phyloP scores from a whole-genome alignment of 2,113 vertebrate species.

The Syngnathus floridae region DNA sequence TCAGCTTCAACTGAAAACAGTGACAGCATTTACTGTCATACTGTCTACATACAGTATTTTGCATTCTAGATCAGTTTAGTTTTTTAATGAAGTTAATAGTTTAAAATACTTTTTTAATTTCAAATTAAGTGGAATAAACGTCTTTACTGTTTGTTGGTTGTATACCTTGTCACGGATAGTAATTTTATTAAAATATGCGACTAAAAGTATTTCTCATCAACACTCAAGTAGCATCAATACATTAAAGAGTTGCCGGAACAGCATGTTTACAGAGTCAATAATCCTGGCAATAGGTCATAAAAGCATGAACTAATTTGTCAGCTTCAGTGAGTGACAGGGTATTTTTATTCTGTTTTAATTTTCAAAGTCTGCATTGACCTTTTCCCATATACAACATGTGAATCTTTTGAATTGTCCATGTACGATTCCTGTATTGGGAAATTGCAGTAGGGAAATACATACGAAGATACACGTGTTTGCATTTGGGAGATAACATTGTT shows the following conservation, averaged over 20 bases:
- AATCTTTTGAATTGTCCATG: too few species aligned
- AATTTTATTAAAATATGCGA: too few species aligned
- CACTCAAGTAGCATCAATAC: too few species aligned
- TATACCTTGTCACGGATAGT: too few species aligned
- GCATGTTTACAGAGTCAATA: neutral
- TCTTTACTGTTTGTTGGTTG: neutral
- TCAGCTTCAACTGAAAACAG: conserved; percentile 11
- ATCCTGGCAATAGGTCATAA: neutral
- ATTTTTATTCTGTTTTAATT: neutral
- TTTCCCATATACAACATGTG: neutral
- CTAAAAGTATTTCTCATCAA: too few species aligned
- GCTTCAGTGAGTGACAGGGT: neutral
- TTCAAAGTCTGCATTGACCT: neutral
- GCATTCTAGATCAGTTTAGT: too few species aligned
- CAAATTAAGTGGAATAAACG: neutral
- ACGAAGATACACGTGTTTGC: too few species aligned
- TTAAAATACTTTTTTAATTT: neutral
- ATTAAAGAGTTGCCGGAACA: neutral
- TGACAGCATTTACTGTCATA: neutral
- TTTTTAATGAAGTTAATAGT: too few species aligned
- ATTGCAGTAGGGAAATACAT: too few species aligned
- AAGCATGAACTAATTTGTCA: neutral
- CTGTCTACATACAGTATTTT: neutral
- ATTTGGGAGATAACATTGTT: too few species aligned
- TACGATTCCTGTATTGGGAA: too few species aligned